Evolutionary conservation across 53 echinoderm and acorn worm genomes (phyloP), one percentile per base, ranked within the genome.

Genomic region (Pentamera pediparva): DNA sequence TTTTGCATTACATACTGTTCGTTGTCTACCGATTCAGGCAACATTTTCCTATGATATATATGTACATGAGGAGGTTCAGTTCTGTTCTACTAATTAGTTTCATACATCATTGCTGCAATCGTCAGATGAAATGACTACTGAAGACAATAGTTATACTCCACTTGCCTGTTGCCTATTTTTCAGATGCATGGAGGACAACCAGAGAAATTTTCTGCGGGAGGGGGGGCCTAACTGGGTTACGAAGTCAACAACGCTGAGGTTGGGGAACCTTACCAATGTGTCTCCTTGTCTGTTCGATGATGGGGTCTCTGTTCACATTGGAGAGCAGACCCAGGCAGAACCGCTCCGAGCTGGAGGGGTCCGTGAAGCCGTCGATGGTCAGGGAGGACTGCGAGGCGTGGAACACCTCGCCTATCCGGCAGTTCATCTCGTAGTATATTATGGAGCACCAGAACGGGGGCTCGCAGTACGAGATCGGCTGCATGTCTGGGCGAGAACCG

Each of bases 371-470:
- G 58, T 93, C 89, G 37, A 93, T 86, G 56, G 92, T 92, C 22
- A 92, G 79, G 0, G 92, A 92, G 11, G 92, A 89, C 70, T 92
- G 92, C 1, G 92, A 92, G 36, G 92, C 92, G 18, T 62, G 62
- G 74, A 92, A 92, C 57, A 85, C 77, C 78, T 92, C 92, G 29
- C 92, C 92, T 6, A 92, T 89, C 27, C 92, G 48, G 20, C 78
- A 86, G 63, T 92, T 89, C 92, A 89, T 92, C 83, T 92, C 92
- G n/a, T 92, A 92, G 63, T 92, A 92, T 18, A 89, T 82, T 54
- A 92, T 92, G 67, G 92, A 92, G 78, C 92, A 92, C 92, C 92
- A 92, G 59, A 92, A 92, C 15, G 89, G 77, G 22, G 92, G 89
- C 74, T 92, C 86, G 52, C 86, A 86, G 84, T 92, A 92, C 12